Base-by-base conservation (phyloP, 92 coral and sea anemone genomes). In the Zoanthus solanderi region DNA sequence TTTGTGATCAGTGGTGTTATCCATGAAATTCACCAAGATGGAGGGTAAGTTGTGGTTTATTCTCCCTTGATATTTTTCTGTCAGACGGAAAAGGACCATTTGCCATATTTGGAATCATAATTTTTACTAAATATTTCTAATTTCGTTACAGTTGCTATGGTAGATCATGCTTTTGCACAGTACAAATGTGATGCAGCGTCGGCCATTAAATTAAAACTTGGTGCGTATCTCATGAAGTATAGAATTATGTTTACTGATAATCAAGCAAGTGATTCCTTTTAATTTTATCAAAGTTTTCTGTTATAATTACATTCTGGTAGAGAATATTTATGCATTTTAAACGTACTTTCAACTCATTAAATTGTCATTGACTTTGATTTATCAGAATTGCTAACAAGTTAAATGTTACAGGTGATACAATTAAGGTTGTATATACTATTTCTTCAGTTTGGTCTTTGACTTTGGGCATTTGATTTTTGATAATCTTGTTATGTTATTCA, bases 201-300 rank as follows among this genome's bases (percentile, higher is more conserved):
- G 23, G 94, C 98, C 60, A 88, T 97, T 10, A 85, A 88, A 89
- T 83, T 97, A 82, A 97, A 95, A 88, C 90, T 97, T 6, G 99
- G 99, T 97, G 78, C 86, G 95, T 76, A 37, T 37, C 4, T 15
- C 0, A 29, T 63, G n/a, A 13, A 8, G 32, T 9, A 8, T 12
- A 71, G 31, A 30, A 12, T 8, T 13, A 6, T 9, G 46, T 10
- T 11, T 23, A 69, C 15, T 5, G 5, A 12, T 8, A n/a, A 61
- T 1, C 69, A 61, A 61, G 4, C 9, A 61, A 61, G 31, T 63
- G 30, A 17, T 63, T 61, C n/a, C 69, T 63, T 30, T 63, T 1
- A 63, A 63, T 63, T 63, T 37, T 63, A n/a, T 23, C 31, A 17
- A 63, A 4, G 69, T 50, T 50, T 50, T 4, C 9, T 50, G 9